Percentiles rank a stretch among this genome's conserved stretches.
phyloP scores from a whole-genome alignment of 2,888 invertebrate genomes.

The Choristoneura rosaceana region DNA sequence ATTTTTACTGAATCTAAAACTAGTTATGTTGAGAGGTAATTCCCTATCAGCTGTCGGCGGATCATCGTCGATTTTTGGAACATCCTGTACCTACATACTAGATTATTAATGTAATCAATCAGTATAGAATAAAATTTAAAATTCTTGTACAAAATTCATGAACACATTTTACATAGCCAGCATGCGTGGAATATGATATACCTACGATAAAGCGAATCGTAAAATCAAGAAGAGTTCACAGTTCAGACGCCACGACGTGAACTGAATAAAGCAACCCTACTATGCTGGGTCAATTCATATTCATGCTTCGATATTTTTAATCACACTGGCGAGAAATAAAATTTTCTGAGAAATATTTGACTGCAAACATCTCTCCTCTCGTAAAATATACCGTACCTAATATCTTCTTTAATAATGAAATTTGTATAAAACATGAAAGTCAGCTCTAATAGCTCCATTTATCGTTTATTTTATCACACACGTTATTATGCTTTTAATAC shows the following conservation, averaged over 20 bases:
- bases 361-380: not conserved
- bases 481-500: conserved; percentile 30
- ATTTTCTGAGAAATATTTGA: not conserved
- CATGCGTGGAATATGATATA: not conserved
- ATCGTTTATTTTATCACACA: conserved; percentile 24
- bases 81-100: too few species aligned
- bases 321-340: not conserved
- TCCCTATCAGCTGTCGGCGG: too few species aligned
- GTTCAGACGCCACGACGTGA: conserved; percentile 49
- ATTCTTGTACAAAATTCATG: not conserved
- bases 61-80: too few species aligned
- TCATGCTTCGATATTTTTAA: conserved; percentile 8
- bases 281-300: conserved; percentile 11
- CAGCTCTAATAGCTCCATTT: conserved; percentile 6
- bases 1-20: too few species aligned
- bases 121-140: not conserved
- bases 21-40: too few species aligned
- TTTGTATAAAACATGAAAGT: conserved; percentile 5
- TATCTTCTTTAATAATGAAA: too few species aligned
- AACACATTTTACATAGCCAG: not conserved
- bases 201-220: not conserved
- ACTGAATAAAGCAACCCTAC: conserved; percentile 47
- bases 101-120: too few species aligned
- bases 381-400: not conserved
- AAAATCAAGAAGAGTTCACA: conserved; percentile 46